A percentile compares a stretch with the other conserved stretches of the same genome.
These are phyloP conservation scores for Microctenopoma steveboyesi DNA, from an alignment of 2,797 vertebrate species.

Conservation along the genomic window DNA sequence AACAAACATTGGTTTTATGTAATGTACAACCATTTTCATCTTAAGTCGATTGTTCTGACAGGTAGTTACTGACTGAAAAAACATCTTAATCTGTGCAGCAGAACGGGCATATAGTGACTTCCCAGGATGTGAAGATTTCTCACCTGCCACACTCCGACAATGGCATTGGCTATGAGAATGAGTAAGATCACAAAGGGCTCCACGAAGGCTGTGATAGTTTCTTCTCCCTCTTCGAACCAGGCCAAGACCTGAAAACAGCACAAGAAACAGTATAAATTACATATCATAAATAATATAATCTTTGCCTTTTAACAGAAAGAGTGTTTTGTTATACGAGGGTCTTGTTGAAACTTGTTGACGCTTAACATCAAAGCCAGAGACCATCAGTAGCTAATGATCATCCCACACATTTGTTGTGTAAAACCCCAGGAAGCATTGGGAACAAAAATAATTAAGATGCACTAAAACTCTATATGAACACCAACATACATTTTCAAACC, in stretches of 20 bases:
- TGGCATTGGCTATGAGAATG: constrained; percentile 98
- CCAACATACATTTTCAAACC: background rate
- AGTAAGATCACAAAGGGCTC: constrained; percentile 99
- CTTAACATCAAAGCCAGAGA: constrained; percentile 10
- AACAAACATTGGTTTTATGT: background rate
- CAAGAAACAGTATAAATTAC: background rate
- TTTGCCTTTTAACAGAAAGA: background rate
- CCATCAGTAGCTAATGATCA: background rate
- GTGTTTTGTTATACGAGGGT: background rate
- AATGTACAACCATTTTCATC: background rate
- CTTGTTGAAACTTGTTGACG: background rate
- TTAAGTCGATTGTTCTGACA: background rate
- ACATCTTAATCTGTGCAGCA: background rate
- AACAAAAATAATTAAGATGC: background rate
- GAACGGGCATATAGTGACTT: background rate
- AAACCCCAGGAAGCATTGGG: background rate
- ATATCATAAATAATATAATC: too few species aligned
- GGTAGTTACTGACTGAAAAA: background rate
- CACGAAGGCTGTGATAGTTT: constrained; percentile 98
- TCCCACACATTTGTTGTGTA: constrained; percentile 23
- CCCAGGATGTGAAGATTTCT: constrained; percentile 55
- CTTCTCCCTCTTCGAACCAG: constrained; percentile 99
- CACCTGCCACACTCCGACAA: constrained; percentile 99
- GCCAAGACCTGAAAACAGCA: constrained; percentile 90
- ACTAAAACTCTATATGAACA: background rate